These are phyloP conservation scores for Gasterosteus nipponicus DNA, from an alignment of 2,113 vertebrate species.

Conservation along the genomic window DNA sequence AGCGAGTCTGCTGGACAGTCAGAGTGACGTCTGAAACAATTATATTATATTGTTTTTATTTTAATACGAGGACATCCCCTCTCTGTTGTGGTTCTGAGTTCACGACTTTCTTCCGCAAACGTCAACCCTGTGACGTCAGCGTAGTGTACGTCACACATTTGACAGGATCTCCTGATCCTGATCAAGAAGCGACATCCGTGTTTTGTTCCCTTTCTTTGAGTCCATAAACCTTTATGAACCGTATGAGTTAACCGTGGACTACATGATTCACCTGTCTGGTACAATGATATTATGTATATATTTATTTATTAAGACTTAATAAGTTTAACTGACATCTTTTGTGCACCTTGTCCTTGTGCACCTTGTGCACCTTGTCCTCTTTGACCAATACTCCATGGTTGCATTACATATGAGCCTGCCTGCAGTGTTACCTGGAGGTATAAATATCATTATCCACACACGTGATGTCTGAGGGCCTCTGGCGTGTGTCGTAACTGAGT, in stretches of 20 bases:
- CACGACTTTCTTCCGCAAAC: slow-evolving; percentile 68
- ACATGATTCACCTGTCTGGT: background rate
- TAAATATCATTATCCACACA: background rate
- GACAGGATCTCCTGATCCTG: slow-evolving; percentile 3
- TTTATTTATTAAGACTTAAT: background rate
- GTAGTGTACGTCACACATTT: slow-evolving; percentile 19
- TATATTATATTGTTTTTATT: too few species aligned
- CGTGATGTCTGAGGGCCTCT: background rate
- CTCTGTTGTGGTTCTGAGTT: slow-evolving; percentile 57
- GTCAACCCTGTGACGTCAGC: slow-evolving; percentile 66
- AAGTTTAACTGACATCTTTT: background rate
- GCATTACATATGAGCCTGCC: background rate
- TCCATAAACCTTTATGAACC: too few species aligned
- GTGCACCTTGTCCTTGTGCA: background rate
- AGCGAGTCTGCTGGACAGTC: background rate
- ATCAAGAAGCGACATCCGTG: background rate
- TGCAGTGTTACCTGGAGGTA: slow-evolving; percentile 3
- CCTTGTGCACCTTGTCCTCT: background rate
- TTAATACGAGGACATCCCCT: slow-evolving; percentile 20
- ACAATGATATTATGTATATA: too few species aligned
- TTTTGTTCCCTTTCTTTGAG: background rate
- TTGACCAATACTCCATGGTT: background rate
- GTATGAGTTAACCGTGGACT: background rate
- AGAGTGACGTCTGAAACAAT: background rate
- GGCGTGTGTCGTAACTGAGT: background rate